phyloP scores from a whole-genome alignment of 2,113 vertebrate species.

The Entelurus aequoreus region DNA sequence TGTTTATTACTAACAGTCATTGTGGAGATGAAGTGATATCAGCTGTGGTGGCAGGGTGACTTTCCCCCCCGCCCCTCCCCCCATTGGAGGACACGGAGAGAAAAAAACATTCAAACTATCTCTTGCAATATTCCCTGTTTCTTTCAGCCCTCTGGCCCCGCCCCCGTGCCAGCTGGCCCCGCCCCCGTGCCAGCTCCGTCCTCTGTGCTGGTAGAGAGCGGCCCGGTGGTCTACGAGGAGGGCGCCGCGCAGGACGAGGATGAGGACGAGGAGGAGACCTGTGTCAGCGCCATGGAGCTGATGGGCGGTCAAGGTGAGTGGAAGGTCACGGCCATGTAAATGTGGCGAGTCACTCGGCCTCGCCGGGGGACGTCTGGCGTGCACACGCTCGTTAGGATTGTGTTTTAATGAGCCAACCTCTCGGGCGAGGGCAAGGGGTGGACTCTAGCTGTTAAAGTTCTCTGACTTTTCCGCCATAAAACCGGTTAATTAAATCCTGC shows the following conservation, averaged over 20 bases:
- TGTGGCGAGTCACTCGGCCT: not conserved
- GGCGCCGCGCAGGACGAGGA: slow-evolving; percentile 1
- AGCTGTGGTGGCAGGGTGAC: too few relatives aligned
- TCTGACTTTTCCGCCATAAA: too few relatives aligned
- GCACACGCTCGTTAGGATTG: too few relatives aligned
- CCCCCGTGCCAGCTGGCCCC: not conserved
- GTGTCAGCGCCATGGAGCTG: slow-evolving; percentile 7
- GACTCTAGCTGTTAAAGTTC: too few relatives aligned
- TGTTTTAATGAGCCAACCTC: too few relatives aligned
- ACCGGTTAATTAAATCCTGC: too few relatives aligned
- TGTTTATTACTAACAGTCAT: too few relatives aligned
- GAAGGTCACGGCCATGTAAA: not conserved
- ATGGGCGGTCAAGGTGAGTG: not conserved
- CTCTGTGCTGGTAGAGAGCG: slow-evolving; percentile 4
- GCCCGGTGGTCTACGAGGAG: slow-evolving; percentile 11
- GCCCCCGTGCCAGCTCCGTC: not conserved
- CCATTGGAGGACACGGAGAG: too few relatives aligned
- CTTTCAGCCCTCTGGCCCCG: not conserved
- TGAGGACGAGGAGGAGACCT: slow-evolving; percentile 5
- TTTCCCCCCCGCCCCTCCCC: too few relatives aligned
- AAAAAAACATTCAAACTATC: not conserved
- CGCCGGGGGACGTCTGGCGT: too few relatives aligned
- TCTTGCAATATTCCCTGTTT: not conserved
- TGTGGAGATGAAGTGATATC: too few relatives aligned
- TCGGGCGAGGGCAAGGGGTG: too few relatives aligned